phyloP scores from a whole-genome alignment of 2,113 vertebrate genomes.

The Ptychochromis oligacanthus region DNA sequence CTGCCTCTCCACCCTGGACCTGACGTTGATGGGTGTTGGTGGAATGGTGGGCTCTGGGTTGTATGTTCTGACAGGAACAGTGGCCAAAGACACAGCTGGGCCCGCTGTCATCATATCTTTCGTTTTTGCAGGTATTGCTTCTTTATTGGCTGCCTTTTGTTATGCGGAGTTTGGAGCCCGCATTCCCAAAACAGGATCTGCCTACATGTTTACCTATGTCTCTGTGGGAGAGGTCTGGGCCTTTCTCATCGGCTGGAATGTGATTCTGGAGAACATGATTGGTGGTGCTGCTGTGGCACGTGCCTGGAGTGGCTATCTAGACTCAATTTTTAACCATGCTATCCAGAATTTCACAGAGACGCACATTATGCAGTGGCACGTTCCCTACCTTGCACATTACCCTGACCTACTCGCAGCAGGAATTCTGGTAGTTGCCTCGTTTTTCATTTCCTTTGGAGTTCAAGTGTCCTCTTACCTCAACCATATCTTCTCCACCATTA shows the following conservation, averaged over 20 bases:
- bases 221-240: conserved; percentile 96
- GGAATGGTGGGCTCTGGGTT: conserved; percentile 96
- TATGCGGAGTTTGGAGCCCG: conserved; percentile 95
- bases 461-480: conserved; percentile 96
- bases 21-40: conserved; percentile 90
- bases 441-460: conserved; percentile 93
- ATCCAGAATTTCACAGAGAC: conserved; percentile 93
- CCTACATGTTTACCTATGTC: conserved; percentile 97
- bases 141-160: conserved; percentile 92
- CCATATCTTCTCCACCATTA: conserved; percentile 89
- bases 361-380: conserved; percentile 87
- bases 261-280: conserved; percentile 94
- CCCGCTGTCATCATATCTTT: conserved; percentile 91
- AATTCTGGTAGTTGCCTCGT: conserved; percentile 86
- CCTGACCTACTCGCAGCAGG: conserved; percentile 90
- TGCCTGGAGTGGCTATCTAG: conserved; percentile 95
- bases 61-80: conserved; percentile 92
- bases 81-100: conserved; percentile 90
- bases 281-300: conserved; percentile 91
- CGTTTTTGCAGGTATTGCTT: conserved; percentile 87
- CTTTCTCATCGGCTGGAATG: conserved; percentile 97
- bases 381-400: conserved; percentile 89
- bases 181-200: conserved; percentile 93
- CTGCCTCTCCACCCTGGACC: conserved; percentile 90
- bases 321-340: conserved; percentile 91